phyloP scores from a whole-genome alignment of 2,888 invertebrate species.

The Malthinus seriepunctatus region DNA sequence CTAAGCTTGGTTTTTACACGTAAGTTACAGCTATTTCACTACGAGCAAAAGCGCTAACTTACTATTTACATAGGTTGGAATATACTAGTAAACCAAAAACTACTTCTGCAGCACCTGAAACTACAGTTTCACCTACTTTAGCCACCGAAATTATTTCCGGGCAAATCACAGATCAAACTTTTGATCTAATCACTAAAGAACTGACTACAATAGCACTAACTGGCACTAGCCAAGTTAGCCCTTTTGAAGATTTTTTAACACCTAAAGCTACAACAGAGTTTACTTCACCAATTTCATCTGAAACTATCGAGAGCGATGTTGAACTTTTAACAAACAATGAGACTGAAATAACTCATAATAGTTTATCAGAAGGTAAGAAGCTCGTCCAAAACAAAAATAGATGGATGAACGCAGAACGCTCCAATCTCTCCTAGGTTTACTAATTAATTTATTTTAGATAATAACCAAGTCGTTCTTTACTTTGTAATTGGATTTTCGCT shows the following conservation, averaged over 20 bases:
- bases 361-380: neutral
- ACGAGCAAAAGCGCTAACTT: neutral
- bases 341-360: too few relatives aligned
- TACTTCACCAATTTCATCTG: too few relatives aligned
- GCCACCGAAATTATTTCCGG: neutral
- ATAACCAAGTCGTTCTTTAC: conserved; percentile 8
- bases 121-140: too few relatives aligned
- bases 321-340: too few relatives aligned
- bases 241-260: neutral
- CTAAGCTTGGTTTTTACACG: conserved; percentile 16
- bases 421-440: neutral
- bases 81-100: neutral
- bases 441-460: neutral
- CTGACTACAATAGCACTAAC: neutral
- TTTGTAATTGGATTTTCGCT: conserved; percentile 16
- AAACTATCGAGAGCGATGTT: too few relatives aligned
- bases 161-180: neutral
- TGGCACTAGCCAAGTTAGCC: neutral
- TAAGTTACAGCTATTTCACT: neutral
- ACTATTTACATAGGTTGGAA: conserved; percentile 5
- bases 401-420: neutral
- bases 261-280: too few relatives aligned
- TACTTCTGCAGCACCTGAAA: neutral
- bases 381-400: too few relatives aligned
- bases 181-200: neutral